Conservation (phyloP, 2,888 invertebrate species). For the Phalangium opilio region DNA sequence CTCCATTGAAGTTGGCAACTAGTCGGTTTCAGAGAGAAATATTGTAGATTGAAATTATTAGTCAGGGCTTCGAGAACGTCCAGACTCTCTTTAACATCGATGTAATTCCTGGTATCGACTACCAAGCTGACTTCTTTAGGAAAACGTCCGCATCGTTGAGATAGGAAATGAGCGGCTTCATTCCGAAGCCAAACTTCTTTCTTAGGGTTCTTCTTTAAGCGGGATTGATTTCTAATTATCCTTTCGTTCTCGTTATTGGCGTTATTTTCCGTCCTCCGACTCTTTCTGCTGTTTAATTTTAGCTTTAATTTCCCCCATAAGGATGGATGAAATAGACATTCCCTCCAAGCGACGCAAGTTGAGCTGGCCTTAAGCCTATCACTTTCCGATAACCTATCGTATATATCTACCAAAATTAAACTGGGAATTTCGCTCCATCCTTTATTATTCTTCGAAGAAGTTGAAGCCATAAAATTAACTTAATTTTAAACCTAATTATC, state of each 20-base stretch:
- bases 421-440: constrained; percentile 25
- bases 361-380: constrained; percentile 40
- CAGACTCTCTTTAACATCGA: constrained; percentile 26
- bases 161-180: constrained; percentile 26
- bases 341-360: constrained; percentile 42
- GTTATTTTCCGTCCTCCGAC: too few relatives aligned
- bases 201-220: too few relatives aligned
- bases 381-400: constrained; percentile 36
- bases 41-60: constrained; percentile 27
- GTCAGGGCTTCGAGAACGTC: constrained; percentile 25
- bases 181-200: constrained; percentile 4
- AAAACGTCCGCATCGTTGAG: constrained; percentile 28
- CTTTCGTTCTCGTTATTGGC: too few relatives aligned
- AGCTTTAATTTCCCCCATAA: constrained; percentile 25
- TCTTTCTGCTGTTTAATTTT: constrained; percentile 14
- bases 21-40: constrained; percentile 27
- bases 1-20: constrained; percentile 29
- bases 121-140: constrained; percentile 27
- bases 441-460: constrained; percentile 12
- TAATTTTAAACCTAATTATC: too few relatives aligned
- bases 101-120: constrained; percentile 26
- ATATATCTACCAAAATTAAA: constrained; percentile 31
- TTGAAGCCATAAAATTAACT: constrained; percentile 9
- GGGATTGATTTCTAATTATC: too few relatives aligned
- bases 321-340: constrained; percentile 30